A percentile compares a stretch with the other conserved stretches of the same genome.
phyloP scores from a whole-genome alignment of 2,113 vertebrate genomes.

The Nycticorax nycticorax region DNA sequence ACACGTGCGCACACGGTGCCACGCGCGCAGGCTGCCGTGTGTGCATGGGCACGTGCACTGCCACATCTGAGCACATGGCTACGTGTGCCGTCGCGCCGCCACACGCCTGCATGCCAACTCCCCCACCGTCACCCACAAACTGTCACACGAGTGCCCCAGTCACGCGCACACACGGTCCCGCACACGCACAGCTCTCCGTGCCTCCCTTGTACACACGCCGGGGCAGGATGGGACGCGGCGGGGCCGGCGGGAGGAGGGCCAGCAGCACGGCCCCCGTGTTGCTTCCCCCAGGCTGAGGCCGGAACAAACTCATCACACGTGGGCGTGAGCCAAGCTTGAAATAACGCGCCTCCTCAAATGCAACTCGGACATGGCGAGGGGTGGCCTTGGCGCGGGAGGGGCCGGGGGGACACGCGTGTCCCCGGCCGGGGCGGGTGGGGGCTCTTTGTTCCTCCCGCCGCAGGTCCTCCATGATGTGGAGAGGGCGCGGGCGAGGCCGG shows the following conservation, averaged over 20 bases:
- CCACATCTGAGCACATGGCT: rapidly evolving
- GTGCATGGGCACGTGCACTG: neutral
- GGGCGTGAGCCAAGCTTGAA: rapidly evolving
- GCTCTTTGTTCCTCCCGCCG: constrained; percentile 57
- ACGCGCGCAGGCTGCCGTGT: neutral
- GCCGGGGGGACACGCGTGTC: neutral
- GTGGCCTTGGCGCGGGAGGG: too few species aligned
- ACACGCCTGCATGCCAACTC: rapidly evolving
- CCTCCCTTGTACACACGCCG: rapidly evolving
- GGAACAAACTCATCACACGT: neutral
- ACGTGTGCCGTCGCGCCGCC: neutral
- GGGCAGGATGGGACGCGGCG: neutral
- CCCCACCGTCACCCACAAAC: neutral
- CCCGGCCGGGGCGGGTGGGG: neutral
- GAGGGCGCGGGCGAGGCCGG: neutral
- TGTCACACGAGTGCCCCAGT: neutral
- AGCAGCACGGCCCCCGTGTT: rapidly evolving
- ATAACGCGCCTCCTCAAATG: rapidly evolving
- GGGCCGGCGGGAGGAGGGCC: too few species aligned
- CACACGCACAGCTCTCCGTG: rapidly evolving
- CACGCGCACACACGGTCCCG: rapidly evolving
- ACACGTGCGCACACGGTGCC: neutral
- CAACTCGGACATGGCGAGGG: rapidly evolving
- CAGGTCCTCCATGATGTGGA: constrained; percentile 74
- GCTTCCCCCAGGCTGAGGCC: neutral